Evolutionary conservation across 2,113 vertebrate genomes (phyloP).

Genomic region (Andinoacara biseriatus): DNA sequence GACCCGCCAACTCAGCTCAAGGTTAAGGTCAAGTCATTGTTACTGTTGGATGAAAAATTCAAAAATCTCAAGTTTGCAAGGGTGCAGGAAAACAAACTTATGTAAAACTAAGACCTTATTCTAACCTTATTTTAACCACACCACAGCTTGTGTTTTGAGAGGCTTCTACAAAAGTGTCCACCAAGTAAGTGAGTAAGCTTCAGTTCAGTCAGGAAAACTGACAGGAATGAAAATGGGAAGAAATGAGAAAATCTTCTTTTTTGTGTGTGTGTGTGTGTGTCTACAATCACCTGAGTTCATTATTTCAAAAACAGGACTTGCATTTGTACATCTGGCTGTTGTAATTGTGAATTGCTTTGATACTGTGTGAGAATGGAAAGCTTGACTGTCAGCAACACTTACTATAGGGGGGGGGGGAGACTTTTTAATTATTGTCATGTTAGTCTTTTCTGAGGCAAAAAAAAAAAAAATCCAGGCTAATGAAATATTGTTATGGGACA

Average conservation of each 20-base stretch:
- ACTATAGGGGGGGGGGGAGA: background rate
- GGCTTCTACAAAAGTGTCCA: background rate
- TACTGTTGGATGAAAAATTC: conserved; percentile 20
- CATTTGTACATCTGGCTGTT: background rate
- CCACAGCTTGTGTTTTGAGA: background rate
- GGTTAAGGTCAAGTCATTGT: conserved; percentile 39
- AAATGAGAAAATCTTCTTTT: no score
- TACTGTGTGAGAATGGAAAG: background rate
- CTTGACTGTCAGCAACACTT: background rate
- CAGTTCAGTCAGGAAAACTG: background rate
- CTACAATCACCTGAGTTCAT: background rate
- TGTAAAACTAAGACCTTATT: background rate
- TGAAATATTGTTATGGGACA: conserved; percentile 25
- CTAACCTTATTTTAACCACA: conserved; percentile 11
- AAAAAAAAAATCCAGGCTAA: background rate
- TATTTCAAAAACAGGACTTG: background rate
- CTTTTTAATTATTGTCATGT: background rate
- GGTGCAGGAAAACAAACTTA: background rate
- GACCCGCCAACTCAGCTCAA: conserved; percentile 31
- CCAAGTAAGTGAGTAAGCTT: background rate
- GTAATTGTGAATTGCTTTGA: background rate
- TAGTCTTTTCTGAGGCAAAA: background rate
- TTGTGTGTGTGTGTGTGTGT: no score
- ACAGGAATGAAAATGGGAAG: no score
- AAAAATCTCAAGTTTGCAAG: conserved; percentile 29